Evolutionary conservation across 2,113 vertebrate species (phyloP).

Genomic region (Cochlearius cochlearius): DNA sequence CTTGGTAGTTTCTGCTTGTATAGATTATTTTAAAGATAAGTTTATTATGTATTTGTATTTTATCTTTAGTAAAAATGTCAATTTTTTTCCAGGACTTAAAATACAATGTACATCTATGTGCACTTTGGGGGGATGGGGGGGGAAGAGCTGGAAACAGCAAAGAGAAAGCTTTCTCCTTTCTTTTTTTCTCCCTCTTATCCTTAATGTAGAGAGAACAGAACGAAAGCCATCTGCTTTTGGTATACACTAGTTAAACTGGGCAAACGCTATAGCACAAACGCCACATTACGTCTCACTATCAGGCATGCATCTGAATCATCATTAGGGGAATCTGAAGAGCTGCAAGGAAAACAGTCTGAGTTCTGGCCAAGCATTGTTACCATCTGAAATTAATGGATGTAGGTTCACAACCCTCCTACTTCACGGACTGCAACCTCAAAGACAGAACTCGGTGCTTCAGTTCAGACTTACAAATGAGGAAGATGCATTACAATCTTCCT

Average conservation of each 20-base stretch:
- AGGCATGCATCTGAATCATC: conserved; percentile 2
- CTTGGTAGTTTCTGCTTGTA: background rate
- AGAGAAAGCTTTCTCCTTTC: background rate
- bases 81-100: background rate
- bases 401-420: background rate
- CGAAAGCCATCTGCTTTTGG: background rate
- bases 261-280: background rate
- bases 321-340: background rate
- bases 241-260: background rate
- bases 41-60: background rate
- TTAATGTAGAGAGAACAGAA: background rate
- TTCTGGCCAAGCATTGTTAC: background rate
- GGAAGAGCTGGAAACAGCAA: background rate
- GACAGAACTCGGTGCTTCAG: background rate
- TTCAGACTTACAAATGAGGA: background rate
- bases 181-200: background rate
- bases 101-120: accelerated
- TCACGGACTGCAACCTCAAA: background rate
- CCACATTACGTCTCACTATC: background rate
- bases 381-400: background rate
- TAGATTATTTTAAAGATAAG: background rate
- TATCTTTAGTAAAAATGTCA: background rate
- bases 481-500: background rate
- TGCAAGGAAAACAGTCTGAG: background rate
- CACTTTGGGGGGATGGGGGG: background rate